Base-by-base conservation (phyloP, 2,113 vertebrate genomes). In the Melanocharis versteri region DNA sequence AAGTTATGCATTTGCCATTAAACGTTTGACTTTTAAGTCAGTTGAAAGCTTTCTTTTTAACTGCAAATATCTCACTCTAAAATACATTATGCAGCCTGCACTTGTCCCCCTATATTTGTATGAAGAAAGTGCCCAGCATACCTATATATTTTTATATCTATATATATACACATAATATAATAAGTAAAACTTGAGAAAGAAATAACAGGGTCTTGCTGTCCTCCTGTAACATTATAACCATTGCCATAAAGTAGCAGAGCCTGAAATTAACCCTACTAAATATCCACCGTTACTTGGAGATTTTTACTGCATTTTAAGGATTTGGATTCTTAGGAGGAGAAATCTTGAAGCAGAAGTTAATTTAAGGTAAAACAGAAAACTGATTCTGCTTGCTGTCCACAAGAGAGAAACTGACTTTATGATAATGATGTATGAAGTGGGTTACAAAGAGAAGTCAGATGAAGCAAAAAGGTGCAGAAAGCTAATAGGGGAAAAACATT, bases 11-110 rank as follows among this genome's bases (percentile, higher is more conserved):
- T 72, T 93, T 92, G 58, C 56, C 60, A 61, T 86, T 90, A 88
- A 81, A 79, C 45, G 50, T 79, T n/a, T 78, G 26, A 17, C 47
- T 95, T 94, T 87, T 64, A 56, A 64, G 65, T 87, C 39, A 33
- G 21, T n/a, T 78, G 83, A 94, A 79, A 86, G n/a, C 61, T 94
- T 91, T 93, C 50, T 87, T 91, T 89, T 82, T 89, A 90, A 72
- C 42, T 93, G 51, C 73, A 50, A 85, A 18, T 84, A 48, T 87
- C 56, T 83, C 65, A 76, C 45, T 92, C 33, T 73, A 60, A 88
- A 84, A 87, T 84, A 48, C 13, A 54, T 87, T 87, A 70, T 85
- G 61, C 48, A 84, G n/a, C 48, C 62, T 87, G 40, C 45, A 86
- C 31, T 88, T 75, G 23, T 87, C 11, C 24, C 47, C 15, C 5